Evolutionary conservation across 2,888 invertebrate species (phyloP), one percentile per base, ranked within the genome.

Genomic region (Acronicta aceris): DNA sequence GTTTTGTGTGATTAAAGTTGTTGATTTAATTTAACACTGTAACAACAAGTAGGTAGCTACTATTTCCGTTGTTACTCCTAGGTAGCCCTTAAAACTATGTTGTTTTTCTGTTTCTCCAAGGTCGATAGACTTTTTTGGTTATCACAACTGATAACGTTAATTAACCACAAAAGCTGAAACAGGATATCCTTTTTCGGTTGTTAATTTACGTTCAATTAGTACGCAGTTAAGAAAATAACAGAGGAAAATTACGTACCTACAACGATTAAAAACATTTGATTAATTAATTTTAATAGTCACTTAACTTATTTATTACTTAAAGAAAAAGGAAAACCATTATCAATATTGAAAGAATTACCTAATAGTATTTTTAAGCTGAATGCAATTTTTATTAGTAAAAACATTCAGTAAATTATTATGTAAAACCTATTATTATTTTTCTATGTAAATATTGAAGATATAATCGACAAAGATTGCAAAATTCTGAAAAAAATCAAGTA

Each of bases 121-220:
- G n/a, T 30, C 7, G 1, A 12, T 1, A 30, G 7, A 64, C 8
- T 17, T 36, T 49, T 54, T 49, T 17, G 1, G 15, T 5, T 46
- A 30, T 55, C 21, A 46, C n/a, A 7, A 10, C 10, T 8, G 66
- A 48, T 69, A 69, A 57, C 33, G 33, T 10, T 56, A 69, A 69
- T 48, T 56, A 47, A 47, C 62, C 46, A 61, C 62, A 36, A 47
- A n/a, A 21, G 13, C 45, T 45, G 21, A 25, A 13, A 25, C 41
- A 50, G 33, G 65, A 65, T 46, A 40, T 68, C 17, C 50, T 27
- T 38, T 55, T 51, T 50, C 2, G 7, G 13, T 0, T 40, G n/a
- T 40, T 43, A 56, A 62, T 51, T 50, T 33, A 49, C 47, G 62
- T 55, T 56, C 25, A 69, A 48, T 69, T 63, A 47, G 50, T 17